Evolutionary conservation across 2,113 vertebrate species (phyloP).

Genomic region (Psilopogon haemacephalus): DNA sequence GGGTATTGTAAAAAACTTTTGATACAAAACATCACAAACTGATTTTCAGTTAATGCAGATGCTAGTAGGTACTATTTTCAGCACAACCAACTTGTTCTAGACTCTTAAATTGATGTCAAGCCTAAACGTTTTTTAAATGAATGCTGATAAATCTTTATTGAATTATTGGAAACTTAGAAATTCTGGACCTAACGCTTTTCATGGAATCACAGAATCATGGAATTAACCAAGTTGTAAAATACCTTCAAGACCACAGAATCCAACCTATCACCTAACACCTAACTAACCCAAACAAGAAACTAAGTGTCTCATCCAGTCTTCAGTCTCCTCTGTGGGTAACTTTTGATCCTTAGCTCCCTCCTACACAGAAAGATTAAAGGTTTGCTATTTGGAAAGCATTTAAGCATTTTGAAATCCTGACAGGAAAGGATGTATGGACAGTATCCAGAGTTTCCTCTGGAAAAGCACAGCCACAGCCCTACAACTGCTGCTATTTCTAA

Average conservation of each 20-base stretch:
- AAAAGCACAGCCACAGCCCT: not conserved
- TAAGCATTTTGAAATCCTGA: not conserved
- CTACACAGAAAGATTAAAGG: not conserved
- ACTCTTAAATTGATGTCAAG: not conserved
- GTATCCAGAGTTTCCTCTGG: not conserved
- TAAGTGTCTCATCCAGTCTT: too few species aligned
- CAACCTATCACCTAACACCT: too few species aligned
- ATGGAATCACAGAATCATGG: too few species aligned
- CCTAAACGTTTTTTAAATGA: not conserved
- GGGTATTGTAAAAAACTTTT: not conserved
- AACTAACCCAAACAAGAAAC: too few species aligned
- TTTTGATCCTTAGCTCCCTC: not conserved
- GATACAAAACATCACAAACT: conserved; percentile 32
- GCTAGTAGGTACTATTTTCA: conserved; percentile 14
- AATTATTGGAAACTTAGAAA: not conserved
- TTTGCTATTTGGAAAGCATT: not conserved
- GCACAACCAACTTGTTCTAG: not conserved
- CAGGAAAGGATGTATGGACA: not conserved
- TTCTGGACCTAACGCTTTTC: not conserved
- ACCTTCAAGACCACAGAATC: too few species aligned
- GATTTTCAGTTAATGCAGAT: conserved; percentile 36
- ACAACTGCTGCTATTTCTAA: not conserved
- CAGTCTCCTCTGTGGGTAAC: too few species aligned
- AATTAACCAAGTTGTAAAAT: too few species aligned
- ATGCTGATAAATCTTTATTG: not conserved